Conservation (phyloP, 1,140 invertebrate species). For the Nautilus pompilius region DNA sequence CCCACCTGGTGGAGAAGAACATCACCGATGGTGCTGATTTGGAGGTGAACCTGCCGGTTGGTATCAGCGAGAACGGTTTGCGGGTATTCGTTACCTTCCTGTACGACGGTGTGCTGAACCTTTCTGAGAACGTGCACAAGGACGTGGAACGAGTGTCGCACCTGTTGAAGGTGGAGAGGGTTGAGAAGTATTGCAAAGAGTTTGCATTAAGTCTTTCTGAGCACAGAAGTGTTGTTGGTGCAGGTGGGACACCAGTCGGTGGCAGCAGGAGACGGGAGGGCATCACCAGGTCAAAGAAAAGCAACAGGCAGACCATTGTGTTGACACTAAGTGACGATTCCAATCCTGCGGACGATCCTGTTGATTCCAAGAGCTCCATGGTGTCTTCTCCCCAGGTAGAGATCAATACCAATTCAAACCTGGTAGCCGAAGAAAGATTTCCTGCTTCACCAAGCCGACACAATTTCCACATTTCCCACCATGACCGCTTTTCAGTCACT, state of each 20-base stretch:
- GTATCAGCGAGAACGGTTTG: not conserved
- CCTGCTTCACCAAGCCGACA: not conserved
- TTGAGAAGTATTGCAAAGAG: not conserved
- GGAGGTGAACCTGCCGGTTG: not conserved
- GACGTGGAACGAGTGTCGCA: conserved; percentile 1
- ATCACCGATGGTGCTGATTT: conserved; percentile 1
- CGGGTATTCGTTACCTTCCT: not conserved
- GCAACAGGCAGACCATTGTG: not conserved
- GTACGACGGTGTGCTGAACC: not conserved
- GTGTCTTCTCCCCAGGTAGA: not conserved
- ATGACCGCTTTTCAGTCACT: not conserved
- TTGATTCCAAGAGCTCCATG: not conserved
- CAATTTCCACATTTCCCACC: not conserved
- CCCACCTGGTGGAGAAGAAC: conserved; percentile 1
- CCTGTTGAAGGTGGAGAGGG: not conserved
- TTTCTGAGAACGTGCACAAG: not conserved
- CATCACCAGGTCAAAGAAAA: not conserved
- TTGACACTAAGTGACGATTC: not conserved
- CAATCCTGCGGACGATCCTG: not conserved
- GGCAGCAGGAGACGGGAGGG: not conserved
- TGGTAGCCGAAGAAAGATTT: not conserved
- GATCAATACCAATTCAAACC: not conserved
- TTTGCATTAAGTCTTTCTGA: not conserved
- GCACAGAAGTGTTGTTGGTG: not conserved
- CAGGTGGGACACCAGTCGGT: not conserved